Evolutionary conservation across 1,140 invertebrate species (phyloP).

Genomic region (Drosophila athabasca): DNA sequence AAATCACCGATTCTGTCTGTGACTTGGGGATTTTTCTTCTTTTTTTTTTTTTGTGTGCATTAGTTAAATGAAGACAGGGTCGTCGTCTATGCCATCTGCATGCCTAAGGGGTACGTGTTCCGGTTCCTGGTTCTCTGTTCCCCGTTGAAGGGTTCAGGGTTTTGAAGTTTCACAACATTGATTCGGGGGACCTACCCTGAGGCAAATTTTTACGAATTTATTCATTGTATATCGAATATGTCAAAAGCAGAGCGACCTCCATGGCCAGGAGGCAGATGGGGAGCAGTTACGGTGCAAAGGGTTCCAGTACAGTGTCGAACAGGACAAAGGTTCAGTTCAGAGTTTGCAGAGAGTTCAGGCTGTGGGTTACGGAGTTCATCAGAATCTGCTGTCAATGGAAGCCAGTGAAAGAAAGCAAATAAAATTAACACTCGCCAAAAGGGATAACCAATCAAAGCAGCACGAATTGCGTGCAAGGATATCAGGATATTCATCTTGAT

Average conservation of each 20-base stretch:
- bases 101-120: conserved; percentile 23
- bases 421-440: neutral
- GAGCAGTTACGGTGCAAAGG: neutral
- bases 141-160: conserved; percentile 52
- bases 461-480: too few species aligned
- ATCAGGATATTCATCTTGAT: too few species aligned
- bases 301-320: neutral
- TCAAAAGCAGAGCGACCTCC: conserved; percentile 33
- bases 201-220: conserved; percentile 34
- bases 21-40: conserved; percentile 12
- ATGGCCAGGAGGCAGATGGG: conserved; percentile 2
- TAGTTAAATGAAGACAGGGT: conserved; percentile 59
- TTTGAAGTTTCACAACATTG: conserved; percentile 32
- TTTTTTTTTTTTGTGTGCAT: conserved; percentile 17
- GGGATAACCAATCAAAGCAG: neutral
- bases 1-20: conserved; percentile 27
- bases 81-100: conserved; percentile 31
- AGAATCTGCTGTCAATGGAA: conserved; percentile 40
- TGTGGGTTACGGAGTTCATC: conserved; percentile 33
- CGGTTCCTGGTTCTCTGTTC: conserved; percentile 22
- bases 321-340: neutral
- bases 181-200: conserved; percentile 59
- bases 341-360: too few species aligned
- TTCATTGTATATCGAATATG: conserved; percentile 47
- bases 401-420: conserved; percentile 6